Evolutionary conservation across 2,888 invertebrate genomes (phyloP).

Genomic region (Blastobasis lacticolella): DNA sequence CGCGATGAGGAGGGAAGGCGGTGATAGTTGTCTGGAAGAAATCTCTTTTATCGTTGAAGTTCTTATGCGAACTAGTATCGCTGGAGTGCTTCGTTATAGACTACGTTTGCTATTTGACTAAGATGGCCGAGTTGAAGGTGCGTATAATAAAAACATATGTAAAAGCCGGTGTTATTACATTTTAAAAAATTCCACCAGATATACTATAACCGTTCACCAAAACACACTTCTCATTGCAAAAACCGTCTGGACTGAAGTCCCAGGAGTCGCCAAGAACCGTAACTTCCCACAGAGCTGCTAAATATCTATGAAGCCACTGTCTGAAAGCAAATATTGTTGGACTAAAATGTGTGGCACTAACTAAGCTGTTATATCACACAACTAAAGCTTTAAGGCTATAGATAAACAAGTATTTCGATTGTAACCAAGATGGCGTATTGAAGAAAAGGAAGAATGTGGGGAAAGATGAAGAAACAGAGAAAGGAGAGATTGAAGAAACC

Average conservation of each 20-base stretch:
- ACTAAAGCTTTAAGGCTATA: constrained; percentile 45
- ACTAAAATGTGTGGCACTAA: constrained; percentile 49
- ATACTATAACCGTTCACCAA: not conserved
- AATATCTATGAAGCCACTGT: constrained; percentile 43
- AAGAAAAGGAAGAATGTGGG: constrained; percentile 21
- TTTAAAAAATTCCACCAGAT: too few species aligned
- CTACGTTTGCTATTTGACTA: constrained; percentile 41
- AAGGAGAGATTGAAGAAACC: constrained; percentile 18
- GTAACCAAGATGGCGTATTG: constrained; percentile 20
- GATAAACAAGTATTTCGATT: constrained; percentile 52
- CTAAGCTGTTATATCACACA: constrained; percentile 42
- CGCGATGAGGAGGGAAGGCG: constrained; percentile 18
- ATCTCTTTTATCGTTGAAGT: constrained; percentile 41
- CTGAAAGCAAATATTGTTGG: constrained; percentile 55
- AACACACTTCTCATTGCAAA: constrained; percentile 30
- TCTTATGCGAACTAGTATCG: constrained; percentile 46
- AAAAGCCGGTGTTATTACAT: constrained; percentile 24
- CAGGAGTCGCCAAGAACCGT: constrained; percentile 26
- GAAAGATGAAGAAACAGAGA: constrained; percentile 18
- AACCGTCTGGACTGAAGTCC: constrained; percentile 38
- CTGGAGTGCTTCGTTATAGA: constrained; percentile 40
- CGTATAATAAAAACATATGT: too few species aligned
- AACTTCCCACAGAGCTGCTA: constrained; percentile 39
- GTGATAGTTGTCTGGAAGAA: constrained; percentile 34
- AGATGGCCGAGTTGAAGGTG: constrained; percentile 41